A percentile compares a stretch with the other conserved stretches of the same genome.
Evolutionary conservation across 1,140 invertebrate species (phyloP).

Genomic region (Sinella curviseta): DNA sequence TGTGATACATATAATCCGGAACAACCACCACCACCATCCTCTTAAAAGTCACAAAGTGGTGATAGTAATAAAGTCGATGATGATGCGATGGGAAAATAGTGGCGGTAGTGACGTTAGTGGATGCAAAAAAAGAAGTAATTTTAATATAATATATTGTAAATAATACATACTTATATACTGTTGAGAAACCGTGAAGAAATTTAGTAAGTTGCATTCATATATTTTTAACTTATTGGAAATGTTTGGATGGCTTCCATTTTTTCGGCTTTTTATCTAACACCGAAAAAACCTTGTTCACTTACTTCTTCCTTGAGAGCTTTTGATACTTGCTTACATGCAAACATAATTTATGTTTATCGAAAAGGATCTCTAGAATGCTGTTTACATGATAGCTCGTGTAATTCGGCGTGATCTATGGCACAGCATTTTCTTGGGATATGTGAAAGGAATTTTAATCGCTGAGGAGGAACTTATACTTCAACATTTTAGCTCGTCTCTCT

Average conservation of each 20-base stretch:
- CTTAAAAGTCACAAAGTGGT: conserved; percentile 5
- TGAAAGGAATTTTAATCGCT: conserved; percentile 42
- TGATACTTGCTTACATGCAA: conserved; percentile 6
- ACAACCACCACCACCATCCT: neutral
- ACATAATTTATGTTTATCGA: conserved; percentile 28
- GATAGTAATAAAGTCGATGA: neutral
- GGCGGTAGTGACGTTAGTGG: neutral
- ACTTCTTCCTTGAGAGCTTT: conserved; percentile 7
- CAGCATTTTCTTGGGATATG: conserved; percentile 21
- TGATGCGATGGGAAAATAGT: neutral
- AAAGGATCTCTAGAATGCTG: conserved; percentile 23
- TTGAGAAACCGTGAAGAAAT: neutral
- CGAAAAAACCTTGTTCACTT: conserved; percentile 20
- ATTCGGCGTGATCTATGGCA: conserved; percentile 36
- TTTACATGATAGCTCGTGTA: conserved; percentile 30
- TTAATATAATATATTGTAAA: neutral
- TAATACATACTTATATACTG: neutral
- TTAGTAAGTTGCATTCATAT: conserved; percentile 8
- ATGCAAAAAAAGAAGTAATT: neutral
- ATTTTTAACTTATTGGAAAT: conserved; percentile 6
- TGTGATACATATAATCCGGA: neutral
- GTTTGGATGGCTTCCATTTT: conserved; percentile 20
- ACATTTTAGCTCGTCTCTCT: no score
- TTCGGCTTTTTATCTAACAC: conserved; percentile 11
- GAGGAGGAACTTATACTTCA: conserved; percentile 16